These are phyloP conservation scores for Eretmochelys imbricata DNA, from an alignment of 2,113 vertebrate genomes.

Conservation along the genomic window DNA sequence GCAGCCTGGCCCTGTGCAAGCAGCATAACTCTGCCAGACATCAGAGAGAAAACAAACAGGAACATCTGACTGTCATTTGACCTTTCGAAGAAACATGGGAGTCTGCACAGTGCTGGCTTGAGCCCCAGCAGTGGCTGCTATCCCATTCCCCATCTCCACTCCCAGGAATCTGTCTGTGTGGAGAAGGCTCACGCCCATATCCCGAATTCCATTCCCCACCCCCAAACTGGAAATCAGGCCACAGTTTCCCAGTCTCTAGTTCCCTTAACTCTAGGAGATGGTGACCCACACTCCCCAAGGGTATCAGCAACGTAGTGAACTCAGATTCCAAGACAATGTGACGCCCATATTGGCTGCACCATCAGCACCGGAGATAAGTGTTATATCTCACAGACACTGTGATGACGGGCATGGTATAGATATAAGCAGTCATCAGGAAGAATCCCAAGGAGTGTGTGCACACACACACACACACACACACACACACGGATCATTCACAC, in stretches of 20 bases:
- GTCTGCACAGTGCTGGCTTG: neutral
- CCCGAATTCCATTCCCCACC: fast-evolving
- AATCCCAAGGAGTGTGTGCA: neutral
- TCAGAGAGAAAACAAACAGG: neutral
- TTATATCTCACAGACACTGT: neutral
- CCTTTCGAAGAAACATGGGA: neutral
- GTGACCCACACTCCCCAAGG: neutral
- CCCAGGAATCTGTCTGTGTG: fast-evolving
- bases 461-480: no score
- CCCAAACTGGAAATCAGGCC: fast-evolving
- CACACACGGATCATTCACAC: no score
- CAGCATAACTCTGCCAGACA: neutral
- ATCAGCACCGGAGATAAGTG: neutral
- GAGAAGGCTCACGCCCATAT: fast-evolving
- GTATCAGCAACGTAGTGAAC: neutral
- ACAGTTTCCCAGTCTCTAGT: neutral
- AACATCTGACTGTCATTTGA: fast-evolving
- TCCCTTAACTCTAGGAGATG: neutral
- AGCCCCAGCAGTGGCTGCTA: neutral
- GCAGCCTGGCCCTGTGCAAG: neutral
- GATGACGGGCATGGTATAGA: neutral
- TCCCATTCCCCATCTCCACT: neutral
- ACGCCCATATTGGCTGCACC: neutral
- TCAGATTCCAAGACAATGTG: neutral
- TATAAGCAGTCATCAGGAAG: neutral